phyloP scores from a whole-genome alignment of 2,888 invertebrate species.

The Brachyptera risi region DNA sequence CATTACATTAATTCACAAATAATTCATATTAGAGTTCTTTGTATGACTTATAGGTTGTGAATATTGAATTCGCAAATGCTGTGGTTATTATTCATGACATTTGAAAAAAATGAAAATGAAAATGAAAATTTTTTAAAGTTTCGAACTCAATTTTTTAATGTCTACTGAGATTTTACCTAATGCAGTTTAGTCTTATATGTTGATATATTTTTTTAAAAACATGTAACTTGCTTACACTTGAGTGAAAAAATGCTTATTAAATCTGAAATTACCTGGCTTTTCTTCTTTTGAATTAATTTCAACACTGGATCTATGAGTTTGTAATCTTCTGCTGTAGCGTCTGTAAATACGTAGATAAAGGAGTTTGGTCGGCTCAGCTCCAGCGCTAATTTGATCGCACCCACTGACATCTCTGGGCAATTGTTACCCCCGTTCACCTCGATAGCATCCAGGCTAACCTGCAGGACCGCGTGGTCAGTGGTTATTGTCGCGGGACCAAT shows the following conservation, averaged over 20 bases:
- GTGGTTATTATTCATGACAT: no score
- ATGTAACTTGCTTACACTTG: no score
- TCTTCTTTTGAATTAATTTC: slow-evolving; percentile 64
- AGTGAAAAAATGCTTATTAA: neutral
- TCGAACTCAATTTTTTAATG: no score
- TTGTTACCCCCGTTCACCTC: slow-evolving; percentile 66
- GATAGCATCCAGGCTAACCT: slow-evolving; percentile 52
- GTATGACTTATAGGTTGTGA: no score
- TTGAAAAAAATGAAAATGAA: no score
- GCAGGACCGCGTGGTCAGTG: slow-evolving; percentile 56
- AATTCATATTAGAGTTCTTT: no score
- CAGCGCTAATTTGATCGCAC: slow-evolving; percentile 62
- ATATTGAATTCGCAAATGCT: no score
- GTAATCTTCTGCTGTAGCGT: slow-evolving; percentile 67
- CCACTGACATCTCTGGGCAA: slow-evolving; percentile 68
- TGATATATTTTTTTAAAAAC: neutral
- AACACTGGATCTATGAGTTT: slow-evolving; percentile 57
- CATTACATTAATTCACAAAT: no score
- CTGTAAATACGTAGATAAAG: slow-evolving; percentile 71
- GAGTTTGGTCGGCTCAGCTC: slow-evolving; percentile 61
- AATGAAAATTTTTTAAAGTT: no score
- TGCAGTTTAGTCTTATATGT: neutral
- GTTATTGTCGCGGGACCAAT: slow-evolving; percentile 63
- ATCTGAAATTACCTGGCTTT: slow-evolving; percentile 56
- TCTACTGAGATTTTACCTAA: neutral